Evolutionary conservation across 2,797 vertebrate genomes (phyloP).

Genomic region (Okamejei kenojei): DNA sequence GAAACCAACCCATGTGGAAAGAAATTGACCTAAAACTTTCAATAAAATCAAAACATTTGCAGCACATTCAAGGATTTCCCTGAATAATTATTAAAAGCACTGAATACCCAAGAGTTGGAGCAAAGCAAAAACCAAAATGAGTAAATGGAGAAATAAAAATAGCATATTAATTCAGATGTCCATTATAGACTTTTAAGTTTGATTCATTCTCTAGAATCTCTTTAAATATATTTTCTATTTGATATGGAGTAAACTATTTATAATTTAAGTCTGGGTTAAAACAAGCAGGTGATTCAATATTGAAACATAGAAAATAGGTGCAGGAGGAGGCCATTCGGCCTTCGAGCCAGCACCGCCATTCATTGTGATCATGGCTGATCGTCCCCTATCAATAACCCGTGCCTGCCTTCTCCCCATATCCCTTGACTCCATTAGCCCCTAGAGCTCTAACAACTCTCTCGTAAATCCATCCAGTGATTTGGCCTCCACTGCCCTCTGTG

Average conservation of each 20-base stretch:
- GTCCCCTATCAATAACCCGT: too few relatives aligned
- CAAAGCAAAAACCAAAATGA: not conserved
- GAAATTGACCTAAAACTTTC: not conserved
- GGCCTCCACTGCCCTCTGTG: too few relatives aligned
- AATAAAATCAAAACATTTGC: slow-evolving; percentile 21
- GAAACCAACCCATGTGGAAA: not conserved
- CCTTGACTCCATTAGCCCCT: too few relatives aligned
- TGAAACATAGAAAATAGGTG: too few relatives aligned
- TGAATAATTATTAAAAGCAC: not conserved
- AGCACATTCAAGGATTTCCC: not conserved
- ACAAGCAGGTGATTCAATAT: not conserved
- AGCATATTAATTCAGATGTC: not conserved
- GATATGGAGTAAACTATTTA: not conserved
- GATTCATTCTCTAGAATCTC: not conserved
- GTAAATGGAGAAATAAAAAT: too few relatives aligned
- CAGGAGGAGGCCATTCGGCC: too few relatives aligned
- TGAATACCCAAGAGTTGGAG: not conserved
- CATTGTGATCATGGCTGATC: too few relatives aligned
- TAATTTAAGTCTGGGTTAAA: not conserved
- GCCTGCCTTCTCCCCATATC: too few relatives aligned
- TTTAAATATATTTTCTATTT: not conserved
- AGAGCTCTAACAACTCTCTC: too few relatives aligned
- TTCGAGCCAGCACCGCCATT: too few relatives aligned
- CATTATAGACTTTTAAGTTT: not conserved
- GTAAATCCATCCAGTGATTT: too few relatives aligned